Percentiles rank a stretch among this genome's conserved stretches.
phyloP scores from a whole-genome alignment of 1,140 invertebrate genomes.

The Brachionus plicatilis region DNA sequence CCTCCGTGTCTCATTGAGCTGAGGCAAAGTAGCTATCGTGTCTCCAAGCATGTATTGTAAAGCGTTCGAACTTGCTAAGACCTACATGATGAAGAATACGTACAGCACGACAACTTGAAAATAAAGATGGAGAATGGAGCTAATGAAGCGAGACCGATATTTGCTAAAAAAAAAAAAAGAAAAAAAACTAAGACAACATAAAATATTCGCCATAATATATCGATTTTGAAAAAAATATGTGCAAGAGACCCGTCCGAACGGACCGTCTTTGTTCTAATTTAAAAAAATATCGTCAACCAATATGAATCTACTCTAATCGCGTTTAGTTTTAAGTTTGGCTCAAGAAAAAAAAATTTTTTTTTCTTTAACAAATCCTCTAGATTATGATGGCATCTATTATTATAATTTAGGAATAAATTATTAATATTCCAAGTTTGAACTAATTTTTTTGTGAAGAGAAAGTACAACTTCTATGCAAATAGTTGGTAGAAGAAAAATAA shows the following conservation, averaged over 20 bases:
- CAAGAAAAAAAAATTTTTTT: not conserved
- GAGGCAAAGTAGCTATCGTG: not conserved
- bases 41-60: not conserved
- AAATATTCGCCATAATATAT: not conserved
- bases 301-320: slow-evolving; percentile 3
- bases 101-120: not conserved
- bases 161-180: not conserved
- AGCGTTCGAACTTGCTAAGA: not conserved
- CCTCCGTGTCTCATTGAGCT: not conserved
- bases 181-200: slow-evolving; percentile 10
- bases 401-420: not conserved
- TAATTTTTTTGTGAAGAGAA: not conserved
- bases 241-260: not conserved
- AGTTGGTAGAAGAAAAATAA: not conserved
- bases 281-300: not conserved
- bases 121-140: not conserved
- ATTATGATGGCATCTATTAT: not conserved
- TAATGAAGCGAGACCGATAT: slow-evolving; percentile 8
- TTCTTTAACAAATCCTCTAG: not conserved
- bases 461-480: not conserved
- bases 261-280: not conserved
- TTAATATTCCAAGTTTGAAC: not conserved
- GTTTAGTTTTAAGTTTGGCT: not conserved
- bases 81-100: not conserved
- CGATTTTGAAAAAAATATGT: not conserved